phyloP scores from a whole-genome alignment of 2,888 invertebrate species.

The Atethmia centrago region DNA sequence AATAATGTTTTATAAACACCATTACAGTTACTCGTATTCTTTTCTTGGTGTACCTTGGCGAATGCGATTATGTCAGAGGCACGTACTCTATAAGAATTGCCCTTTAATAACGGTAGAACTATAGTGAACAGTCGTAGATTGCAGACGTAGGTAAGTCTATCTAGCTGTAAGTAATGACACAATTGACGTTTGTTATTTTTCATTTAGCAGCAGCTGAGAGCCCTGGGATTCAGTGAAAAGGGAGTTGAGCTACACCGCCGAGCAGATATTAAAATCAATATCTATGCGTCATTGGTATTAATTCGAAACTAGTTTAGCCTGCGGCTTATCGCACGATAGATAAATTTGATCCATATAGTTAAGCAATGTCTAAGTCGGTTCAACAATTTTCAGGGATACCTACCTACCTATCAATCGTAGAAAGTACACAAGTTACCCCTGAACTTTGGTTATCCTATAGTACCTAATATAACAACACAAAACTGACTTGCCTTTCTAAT shows the following conservation, averaged over 20 bases:
- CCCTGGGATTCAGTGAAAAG: conserved; percentile 27
- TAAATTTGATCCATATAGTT: conserved; percentile 1
- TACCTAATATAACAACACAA: not conserved
- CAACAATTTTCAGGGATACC: not conserved
- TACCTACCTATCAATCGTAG: not conserved
- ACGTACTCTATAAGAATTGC: conserved; percentile 86
- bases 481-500: conserved; percentile 18
- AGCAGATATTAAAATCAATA: conserved; percentile 30
- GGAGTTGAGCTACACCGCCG: conserved; percentile 7
- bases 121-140: conserved; percentile 87
- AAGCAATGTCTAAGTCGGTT: not conserved
- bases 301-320: conserved; percentile 24
- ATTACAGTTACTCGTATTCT: conserved; percentile 76
- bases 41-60: conserved; percentile 76
- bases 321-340: conserved; percentile 8
- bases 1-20: conserved; percentile 69
- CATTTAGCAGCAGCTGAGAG: conserved; percentile 71
- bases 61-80: conserved; percentile 84
- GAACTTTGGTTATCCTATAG: not conserved
- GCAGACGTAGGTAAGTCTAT: conserved; percentile 82
- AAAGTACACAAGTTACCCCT: not conserved
- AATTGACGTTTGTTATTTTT: conserved; percentile 81
- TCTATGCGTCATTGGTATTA: conserved; percentile 26
- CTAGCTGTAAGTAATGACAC: conserved; percentile 89
- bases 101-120: conserved; percentile 87